These are phyloP conservation scores for Cherax quadricarinatus DNA, from an alignment of 1,140 invertebrate genomes.

Conservation along the genomic window DNA sequence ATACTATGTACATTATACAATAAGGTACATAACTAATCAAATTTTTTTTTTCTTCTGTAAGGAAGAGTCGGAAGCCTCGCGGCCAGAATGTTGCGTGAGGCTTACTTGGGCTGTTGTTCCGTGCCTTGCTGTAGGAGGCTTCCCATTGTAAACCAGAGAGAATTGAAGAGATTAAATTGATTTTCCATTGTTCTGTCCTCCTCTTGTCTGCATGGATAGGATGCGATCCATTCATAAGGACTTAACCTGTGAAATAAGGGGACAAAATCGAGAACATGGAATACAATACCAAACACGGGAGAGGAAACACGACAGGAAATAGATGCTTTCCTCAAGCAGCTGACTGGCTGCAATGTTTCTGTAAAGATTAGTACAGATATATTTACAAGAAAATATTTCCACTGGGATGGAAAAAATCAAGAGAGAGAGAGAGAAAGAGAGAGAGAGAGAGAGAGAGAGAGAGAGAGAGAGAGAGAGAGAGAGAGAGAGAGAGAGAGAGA, in stretches of 20 bases:
- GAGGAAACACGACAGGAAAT: not conserved
- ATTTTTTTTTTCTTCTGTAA: not conserved
- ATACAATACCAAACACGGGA: slow-evolving; percentile 20
- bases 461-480: not conserved
- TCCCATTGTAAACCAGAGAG: slow-evolving; percentile 81
- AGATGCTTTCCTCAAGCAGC: not conserved
- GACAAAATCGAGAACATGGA: slow-evolving; percentile 24
- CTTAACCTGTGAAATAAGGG: slow-evolving; percentile 79
- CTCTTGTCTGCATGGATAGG: slow-evolving; percentile 87
- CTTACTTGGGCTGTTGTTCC: slow-evolving; percentile 89
- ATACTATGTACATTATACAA: too few relatives aligned
- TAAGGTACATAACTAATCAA: not conserved
- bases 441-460: slow-evolving; percentile 13
- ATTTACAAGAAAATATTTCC: not conserved
- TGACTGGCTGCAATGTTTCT: not conserved
- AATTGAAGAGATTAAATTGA: slow-evolving; percentile 89
- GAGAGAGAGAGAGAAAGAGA: slow-evolving; percentile 8
- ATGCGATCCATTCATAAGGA: slow-evolving; percentile 89
- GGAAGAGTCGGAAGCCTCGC: slow-evolving; percentile 24
- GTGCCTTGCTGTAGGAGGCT: slow-evolving; percentile 82
- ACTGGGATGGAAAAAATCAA: not conserved
- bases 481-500: not conserved
- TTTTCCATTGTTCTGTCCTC: slow-evolving; percentile 86
- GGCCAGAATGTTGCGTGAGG: slow-evolving; percentile 68
- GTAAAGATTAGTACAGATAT: too few relatives aligned